Evolutionary conservation across 2,797 vertebrate genomes (phyloP), one percentile per base, ranked within the genome.

Genomic region (Schizopygopsis malacanthus): DNA sequence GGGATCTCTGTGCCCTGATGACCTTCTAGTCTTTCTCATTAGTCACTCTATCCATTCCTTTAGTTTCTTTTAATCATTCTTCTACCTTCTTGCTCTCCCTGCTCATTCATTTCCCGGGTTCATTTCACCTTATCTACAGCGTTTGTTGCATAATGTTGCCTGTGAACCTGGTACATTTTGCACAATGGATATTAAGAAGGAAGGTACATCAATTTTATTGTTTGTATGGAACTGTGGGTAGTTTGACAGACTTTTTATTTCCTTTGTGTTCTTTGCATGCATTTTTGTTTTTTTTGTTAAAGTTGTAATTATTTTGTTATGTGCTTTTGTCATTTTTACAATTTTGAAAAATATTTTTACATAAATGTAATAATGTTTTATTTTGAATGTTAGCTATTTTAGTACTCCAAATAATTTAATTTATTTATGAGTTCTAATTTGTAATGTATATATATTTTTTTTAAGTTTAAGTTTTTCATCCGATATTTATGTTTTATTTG

Each of bases 1-100:
- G 4, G 16, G 50, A 75, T 81, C 67, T 67, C 71, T 45, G 39
- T 41, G 52, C 43, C 50, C 78, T 50, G 75, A 39, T 87, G 77
- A 84, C 67, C 61, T 65, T 86, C 59, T 87, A 83, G 81, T 73
- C 37, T 83, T 83, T 73, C 70, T 45, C 54, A 72, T 83, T 59
- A 73, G 52, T 73, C 70, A 83, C 52, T 33, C 69, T 54, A 73
- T 63, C 41, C 45, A 72, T 22, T 82, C 52, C 65, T 82, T 81
- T 25, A 54, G 22, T 72, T 63, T 86, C 78, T 43, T 69, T 39
- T 50, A 78, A 59, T 20, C 28, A 63, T 33, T 50, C 75, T 28
- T 20, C n/a, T 41, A 75, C 70, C 75, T 82, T 41, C 25, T 65
- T 28, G 25, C 28, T 73, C 54, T 80, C 52, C 28, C 41, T 28